Percentiles rank a stretch among this genome's conserved stretches.
Evolutionary conservation across 2,797 vertebrate genomes (phyloP).

Genomic region (Salmo trutta): DNA sequence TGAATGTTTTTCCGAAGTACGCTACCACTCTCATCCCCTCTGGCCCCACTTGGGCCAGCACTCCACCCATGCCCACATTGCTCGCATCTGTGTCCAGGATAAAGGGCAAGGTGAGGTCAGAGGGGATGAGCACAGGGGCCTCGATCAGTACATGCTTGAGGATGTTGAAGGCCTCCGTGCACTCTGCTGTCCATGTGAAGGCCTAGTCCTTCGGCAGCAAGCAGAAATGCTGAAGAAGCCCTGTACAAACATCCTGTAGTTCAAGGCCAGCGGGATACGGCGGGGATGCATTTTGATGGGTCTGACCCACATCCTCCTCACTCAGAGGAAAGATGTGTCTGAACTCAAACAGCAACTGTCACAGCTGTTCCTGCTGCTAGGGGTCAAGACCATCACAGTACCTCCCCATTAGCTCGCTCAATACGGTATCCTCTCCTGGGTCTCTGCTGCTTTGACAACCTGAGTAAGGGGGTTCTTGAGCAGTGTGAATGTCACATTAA

Average conservation of each 20-base stretch:
- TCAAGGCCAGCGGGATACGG: neutral
- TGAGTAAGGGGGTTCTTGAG: neutral
- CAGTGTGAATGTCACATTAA: neutral
- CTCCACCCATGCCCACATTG: neutral
- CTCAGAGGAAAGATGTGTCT: too few relatives aligned
- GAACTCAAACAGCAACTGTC: too few relatives aligned
- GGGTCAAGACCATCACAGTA: neutral
- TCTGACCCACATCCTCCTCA: too few relatives aligned
- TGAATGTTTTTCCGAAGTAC: conserved; percentile 13
- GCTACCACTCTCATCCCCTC: conserved; percentile 18
- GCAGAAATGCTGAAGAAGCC: conserved; percentile 1
- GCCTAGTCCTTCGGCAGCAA: conserved; percentile 7
- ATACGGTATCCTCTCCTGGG: neutral
- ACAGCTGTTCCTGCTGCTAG: neutral
- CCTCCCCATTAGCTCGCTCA: neutral
- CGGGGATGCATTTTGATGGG: neutral
- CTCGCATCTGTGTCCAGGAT: conserved; percentile 1
- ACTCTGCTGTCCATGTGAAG: conserved; percentile 2
- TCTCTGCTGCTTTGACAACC: conserved; percentile 6
- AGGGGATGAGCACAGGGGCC: conserved; percentile 5
- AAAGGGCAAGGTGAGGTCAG: conserved; percentile 1
- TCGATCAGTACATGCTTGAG: conserved; percentile 4
- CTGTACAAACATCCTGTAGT: conserved; percentile 6
- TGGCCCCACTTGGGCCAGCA: conserved; percentile 12
- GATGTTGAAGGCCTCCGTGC: conserved; percentile 1